Evolutionary conservation across 2,888 invertebrate species (phyloP).

Genomic region (Latrodectus hesperus): DNA sequence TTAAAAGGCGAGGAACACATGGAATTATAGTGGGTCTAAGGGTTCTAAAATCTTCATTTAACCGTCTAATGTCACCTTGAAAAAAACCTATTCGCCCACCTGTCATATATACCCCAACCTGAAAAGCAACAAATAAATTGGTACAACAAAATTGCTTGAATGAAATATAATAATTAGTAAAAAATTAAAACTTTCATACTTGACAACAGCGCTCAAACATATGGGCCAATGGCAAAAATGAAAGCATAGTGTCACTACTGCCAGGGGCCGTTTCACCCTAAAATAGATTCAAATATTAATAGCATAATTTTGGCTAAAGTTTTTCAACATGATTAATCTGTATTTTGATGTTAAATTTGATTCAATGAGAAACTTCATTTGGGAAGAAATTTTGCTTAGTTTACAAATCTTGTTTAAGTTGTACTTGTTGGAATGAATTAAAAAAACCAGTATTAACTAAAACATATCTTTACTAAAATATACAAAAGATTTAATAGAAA

Average conservation of each 20-base stretch:
- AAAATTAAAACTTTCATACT: slow-evolving; percentile 72
- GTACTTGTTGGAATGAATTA: too few species aligned
- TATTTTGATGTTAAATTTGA: too few species aligned
- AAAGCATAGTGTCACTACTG: slow-evolving; percentile 89
- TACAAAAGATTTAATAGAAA: too few species aligned
- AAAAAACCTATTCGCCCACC: slow-evolving; percentile 96
- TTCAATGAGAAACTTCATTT: too few species aligned
- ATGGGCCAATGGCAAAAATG: slow-evolving; percentile 97
- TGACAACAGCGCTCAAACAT: slow-evolving; percentile 97
- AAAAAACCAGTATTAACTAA: too few species aligned
- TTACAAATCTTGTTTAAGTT: too few species aligned
- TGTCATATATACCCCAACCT: slow-evolving; percentile 91
- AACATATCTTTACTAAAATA: too few species aligned
- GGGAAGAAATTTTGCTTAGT: too few species aligned
- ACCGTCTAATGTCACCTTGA: slow-evolving; percentile 90
- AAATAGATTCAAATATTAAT: too few species aligned
- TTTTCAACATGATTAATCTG: too few species aligned
- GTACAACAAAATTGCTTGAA: background rate
- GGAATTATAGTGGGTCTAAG: slow-evolving; percentile 95
- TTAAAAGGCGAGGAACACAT: slow-evolving; percentile 95
- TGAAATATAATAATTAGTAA: background rate
- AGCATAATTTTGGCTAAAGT: too few species aligned
- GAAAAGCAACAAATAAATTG: background rate
- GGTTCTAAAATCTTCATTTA: slow-evolving; percentile 88
- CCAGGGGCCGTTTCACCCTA: slow-evolving; percentile 85